Evolutionary conservation across 2,113 vertebrate species (phyloP).

Genomic region (Cyanistes caeruleus): DNA sequence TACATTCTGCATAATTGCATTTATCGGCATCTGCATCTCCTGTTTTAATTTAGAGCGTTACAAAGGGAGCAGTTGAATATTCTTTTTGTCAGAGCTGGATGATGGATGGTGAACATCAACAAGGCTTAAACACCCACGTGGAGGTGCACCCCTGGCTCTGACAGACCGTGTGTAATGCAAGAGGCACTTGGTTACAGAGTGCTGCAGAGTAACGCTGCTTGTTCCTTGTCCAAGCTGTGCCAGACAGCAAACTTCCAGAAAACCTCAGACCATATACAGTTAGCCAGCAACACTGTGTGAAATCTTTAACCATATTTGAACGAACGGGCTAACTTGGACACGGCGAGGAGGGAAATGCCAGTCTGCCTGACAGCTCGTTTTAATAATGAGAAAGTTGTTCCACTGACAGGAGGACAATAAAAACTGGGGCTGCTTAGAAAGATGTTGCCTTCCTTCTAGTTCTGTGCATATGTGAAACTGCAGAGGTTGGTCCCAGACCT

Average conservation of each 20-base stretch:
- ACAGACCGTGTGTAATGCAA: slow-evolving; percentile 30
- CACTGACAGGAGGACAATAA: slow-evolving; percentile 53
- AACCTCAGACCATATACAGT: slow-evolving; percentile 70
- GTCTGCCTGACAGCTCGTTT: slow-evolving; percentile 67
- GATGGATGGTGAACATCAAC: not conserved
- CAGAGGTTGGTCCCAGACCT: not conserved
- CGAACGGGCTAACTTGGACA: slow-evolving; percentile 50
- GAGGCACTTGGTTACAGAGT: slow-evolving; percentile 19
- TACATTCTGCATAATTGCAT: not conserved
- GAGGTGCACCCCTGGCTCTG: slow-evolving; percentile 1
- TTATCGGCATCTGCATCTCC: not conserved
- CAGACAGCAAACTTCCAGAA: slow-evolving; percentile 61
- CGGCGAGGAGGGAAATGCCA: slow-evolving; percentile 36
- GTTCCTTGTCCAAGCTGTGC: slow-evolving; percentile 42
- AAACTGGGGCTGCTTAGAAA: not conserved
- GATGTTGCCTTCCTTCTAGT: not conserved
- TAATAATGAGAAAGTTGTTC: slow-evolving; percentile 59
- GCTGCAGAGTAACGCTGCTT: not conserved
- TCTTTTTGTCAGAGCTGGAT: not conserved
- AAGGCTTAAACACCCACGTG: not conserved
- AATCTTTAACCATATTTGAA: slow-evolving; percentile 69
- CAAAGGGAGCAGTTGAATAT: not conserved
- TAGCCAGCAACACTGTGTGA: slow-evolving; percentile 41
- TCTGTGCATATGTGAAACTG: not conserved
- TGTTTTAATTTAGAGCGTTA: not conserved